Evolutionary conservation across 2,113 vertebrate species (phyloP).

Genomic region (Meriones unguiculatus): DNA sequence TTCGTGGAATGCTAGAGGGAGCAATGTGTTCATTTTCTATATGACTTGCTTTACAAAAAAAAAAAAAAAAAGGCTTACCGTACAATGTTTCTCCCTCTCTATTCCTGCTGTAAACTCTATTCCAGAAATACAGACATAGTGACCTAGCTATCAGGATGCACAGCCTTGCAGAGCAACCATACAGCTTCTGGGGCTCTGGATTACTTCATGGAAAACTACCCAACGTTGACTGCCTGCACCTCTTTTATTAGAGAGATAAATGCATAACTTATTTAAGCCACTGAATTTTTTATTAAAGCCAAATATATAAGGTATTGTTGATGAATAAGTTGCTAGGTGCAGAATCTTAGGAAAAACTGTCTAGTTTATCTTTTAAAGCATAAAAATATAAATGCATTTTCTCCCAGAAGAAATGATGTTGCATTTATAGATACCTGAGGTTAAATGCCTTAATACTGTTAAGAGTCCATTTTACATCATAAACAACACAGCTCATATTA

Average conservation of each 20-base stretch:
- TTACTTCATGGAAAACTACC: neutral
- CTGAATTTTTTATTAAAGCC: neutral
- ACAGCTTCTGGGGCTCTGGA: neutral
- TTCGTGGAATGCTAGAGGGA: neutral
- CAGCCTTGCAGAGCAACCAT: neutral
- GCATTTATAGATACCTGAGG: neutral
- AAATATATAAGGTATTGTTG: neutral
- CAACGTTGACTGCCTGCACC: neutral
- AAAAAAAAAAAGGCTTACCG: neutral
- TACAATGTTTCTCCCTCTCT: neutral
- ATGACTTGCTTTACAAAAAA: neutral
- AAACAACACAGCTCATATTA: neutral
- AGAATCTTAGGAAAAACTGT: slow-evolving; percentile 37
- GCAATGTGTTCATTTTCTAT: neutral
- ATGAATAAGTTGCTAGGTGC: slow-evolving; percentile 5
- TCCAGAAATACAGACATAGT: neutral
- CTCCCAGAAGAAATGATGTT: neutral
- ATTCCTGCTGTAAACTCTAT: neutral
- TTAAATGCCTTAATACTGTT: neutral
- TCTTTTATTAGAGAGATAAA: slow-evolving; percentile 25
- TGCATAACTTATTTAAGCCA: slow-evolving; percentile 4
- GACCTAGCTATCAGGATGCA: neutral
- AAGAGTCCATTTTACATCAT: neutral
- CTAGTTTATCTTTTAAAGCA: slow-evolving; percentile 25
- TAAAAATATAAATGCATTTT: neutral